Base-by-base conservation (phyloP, 1,140 invertebrate genomes). In the Calephelis nemesis region DNA sequence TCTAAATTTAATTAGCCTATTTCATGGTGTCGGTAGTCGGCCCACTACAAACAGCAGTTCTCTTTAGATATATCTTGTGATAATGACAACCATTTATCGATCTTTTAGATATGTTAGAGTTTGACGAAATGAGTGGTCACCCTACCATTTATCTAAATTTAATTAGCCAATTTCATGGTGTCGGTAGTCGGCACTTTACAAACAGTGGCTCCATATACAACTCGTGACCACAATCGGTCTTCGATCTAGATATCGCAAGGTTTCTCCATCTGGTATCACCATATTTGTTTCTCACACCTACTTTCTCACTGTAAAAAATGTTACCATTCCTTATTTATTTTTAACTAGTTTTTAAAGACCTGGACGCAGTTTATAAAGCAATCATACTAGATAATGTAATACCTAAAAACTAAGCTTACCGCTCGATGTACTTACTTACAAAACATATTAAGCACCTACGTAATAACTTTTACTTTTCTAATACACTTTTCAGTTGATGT, bases 111-210 rank as follows among this genome's bases (percentile, higher is more conserved):
- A 45, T 45, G 7, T 9, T 7, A 7, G 4, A 45, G 8, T 7
- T 7, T 45, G 6, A n/a, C 47, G 4, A n/a, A 19, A 7, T 15
- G 49, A 13, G 19, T 54, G 65, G 65, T 66, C 50, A 58, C 40
- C 49, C 65, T 66, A 47, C n/a, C 13, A 30, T 47, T 13, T 66
- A 58, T 58, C 52, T 66, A 66, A 66, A 66, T 45, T 58, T 19
- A 66, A 66, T 66, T 66, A 66, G 52, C 15, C 49, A 60, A 66
- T 66, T 66, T 66, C 65, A 66, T 39, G 65, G 65, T 54, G 6
- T 30, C 11, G 30, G 19, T 6, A 30, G 10, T 9, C 0, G 9
- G n/a, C 12, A 15, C 13, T 54, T n/a, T n/a, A 19, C 52, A 54
- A 54, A 58, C 68, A 64, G 62, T 66, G 45, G 62, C 70, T 63